Base-by-base conservation (phyloP, 2,113 vertebrate species). In the Cyanoderma ruficeps region DNA sequence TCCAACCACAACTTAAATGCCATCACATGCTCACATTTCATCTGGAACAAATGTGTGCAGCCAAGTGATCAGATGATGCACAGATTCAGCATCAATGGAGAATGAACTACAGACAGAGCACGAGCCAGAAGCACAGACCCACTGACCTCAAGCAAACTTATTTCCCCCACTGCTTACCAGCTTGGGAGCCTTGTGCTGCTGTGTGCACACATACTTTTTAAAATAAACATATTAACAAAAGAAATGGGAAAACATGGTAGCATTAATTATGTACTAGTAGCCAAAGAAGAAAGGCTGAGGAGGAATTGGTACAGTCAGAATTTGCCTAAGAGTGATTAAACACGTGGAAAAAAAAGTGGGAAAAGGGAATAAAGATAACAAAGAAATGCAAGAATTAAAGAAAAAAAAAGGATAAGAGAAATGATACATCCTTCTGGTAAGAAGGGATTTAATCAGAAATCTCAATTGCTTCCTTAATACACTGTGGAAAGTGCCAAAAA, bases 1-100 rank as follows among this genome's bases (percentile, higher is more conserved):
- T 92, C 56, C 35, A 49, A 83, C 68, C 93, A 87, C 89, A 89
- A 82, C 53, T 90, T 89, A 75, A 94, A 87, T 7, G 24, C 80
- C 81, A 35, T 90, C 96, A 97, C 91, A 93, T 91, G 95, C 89
- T 94, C 94, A 87, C 72, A 8, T 92, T 93, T 94, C 91, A 94
- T 89, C 86, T 89, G 96, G 95, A 96, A 94, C 64, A 92, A 93
- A 96, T 47, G 76, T 50, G 47, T 39, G 67, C 41, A 70, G 84
- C 77, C 84, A 81, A 89, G 65, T 1, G 15, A 92, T 90, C 93
- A 89, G 93, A 83, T 94, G 95, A 92, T 75, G 86, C 95, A 65
- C 33, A 56, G 39, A 59, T 78, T 78, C 71, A 68, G 76, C 72
- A 67, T 81, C 93, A 89, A 70, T 30, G 44, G 60, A 74, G 80